Evolutionary conservation across 1,140 invertebrate species (phyloP).

Genomic region (Nixonia krombeini): DNA sequence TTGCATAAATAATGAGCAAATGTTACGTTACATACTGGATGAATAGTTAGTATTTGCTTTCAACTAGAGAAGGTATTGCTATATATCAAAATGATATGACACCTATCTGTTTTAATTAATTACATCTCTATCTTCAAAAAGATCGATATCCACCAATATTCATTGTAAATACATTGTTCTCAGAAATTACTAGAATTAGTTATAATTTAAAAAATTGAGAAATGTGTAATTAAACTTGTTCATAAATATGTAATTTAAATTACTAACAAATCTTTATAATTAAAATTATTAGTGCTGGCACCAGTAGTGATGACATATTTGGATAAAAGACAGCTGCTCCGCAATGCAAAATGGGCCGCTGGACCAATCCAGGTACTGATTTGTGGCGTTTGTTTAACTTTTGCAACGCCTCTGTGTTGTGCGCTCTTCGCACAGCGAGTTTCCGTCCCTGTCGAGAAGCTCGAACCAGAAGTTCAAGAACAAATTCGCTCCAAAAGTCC

Average conservation of each 20-base stretch:
- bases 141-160: too few species aligned
- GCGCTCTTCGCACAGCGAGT: conserved; percentile 86
- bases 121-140: too few species aligned
- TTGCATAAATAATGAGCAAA: too few species aligned
- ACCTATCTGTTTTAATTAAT: too few species aligned
- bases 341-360: conserved; percentile 73
- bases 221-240: background rate
- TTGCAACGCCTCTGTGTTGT: conserved; percentile 88
- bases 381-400: conserved; percentile 82
- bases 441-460: conserved; percentile 70
- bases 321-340: conserved; percentile 74
- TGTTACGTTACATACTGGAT: too few species aligned
- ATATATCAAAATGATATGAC: too few species aligned
- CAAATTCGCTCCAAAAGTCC: conserved; percentile 67
- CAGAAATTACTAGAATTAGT: too few species aligned
- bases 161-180: too few species aligned
- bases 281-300: conserved; percentile 73
- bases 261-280: background rate
- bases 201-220: too few species aligned
- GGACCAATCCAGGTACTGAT: conserved; percentile 78
- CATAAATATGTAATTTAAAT: too few species aligned
- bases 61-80: too few species aligned
- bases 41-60: too few species aligned
- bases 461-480: conserved; percentile 75
- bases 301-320: conserved; percentile 80